Evolutionary conservation across 2,113 vertebrate species (phyloP).

Genomic region (Collichthys lucidus): DNA sequence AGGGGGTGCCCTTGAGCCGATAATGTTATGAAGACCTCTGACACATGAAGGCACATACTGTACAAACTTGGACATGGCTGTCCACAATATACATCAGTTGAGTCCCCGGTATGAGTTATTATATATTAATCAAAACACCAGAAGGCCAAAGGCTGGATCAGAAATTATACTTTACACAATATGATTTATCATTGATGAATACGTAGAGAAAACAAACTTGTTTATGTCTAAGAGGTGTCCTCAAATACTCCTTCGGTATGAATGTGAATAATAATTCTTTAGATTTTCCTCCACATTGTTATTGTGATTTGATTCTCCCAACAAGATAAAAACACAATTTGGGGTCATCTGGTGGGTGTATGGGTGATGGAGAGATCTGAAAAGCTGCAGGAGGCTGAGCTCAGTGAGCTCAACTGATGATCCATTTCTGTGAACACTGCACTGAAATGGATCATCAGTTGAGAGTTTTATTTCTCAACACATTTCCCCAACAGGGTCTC

Average conservation of each 20-base stretch:
- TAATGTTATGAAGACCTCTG: background rate
- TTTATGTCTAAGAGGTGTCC: slow-evolving; percentile 33
- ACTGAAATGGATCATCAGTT: slow-evolving; percentile 10
- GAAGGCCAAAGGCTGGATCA: slow-evolving; percentile 2
- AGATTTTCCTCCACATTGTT: background rate
- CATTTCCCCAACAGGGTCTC: slow-evolving; percentile 32
- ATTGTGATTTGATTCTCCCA: slow-evolving; percentile 39
- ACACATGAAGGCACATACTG: background rate
- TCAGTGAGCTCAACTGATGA: background rate
- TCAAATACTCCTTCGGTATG: slow-evolving; percentile 1
- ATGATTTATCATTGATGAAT: slow-evolving; percentile 24
- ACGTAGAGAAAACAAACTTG: slow-evolving; percentile 32
- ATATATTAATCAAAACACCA: background rate
- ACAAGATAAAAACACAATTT: slow-evolving; percentile 40
- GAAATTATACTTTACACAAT: slow-evolving; percentile 8
- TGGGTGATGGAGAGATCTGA: slow-evolving; percentile 8
- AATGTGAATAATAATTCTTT: background rate
- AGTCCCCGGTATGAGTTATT: background rate
- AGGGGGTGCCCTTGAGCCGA: too few relatives aligned
- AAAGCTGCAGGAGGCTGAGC: slow-evolving; percentile 11
- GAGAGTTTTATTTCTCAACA: slow-evolving; percentile 6
- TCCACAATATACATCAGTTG: background rate
- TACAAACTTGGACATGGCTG: background rate
- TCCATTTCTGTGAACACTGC: background rate
- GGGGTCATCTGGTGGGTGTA: slow-evolving; percentile 40